Percentiles rank a stretch among this genome's conserved stretches.
These are phyloP conservation scores for Papilio gigon DNA, from an alignment of 2,888 invertebrate species.

Conservation along the genomic window DNA sequence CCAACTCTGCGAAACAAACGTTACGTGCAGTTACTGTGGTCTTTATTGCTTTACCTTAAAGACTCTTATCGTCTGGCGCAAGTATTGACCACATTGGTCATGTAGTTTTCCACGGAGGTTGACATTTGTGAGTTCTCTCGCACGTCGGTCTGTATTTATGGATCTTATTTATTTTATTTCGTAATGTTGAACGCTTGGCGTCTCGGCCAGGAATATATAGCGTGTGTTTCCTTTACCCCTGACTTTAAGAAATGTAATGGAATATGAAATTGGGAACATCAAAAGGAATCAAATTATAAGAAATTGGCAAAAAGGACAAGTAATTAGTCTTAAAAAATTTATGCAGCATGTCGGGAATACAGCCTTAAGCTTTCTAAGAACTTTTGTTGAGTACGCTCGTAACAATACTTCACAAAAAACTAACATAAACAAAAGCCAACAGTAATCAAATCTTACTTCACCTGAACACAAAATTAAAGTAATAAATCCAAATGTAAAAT, in stretches of 20 bases:
- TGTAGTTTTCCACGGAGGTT: slow-evolving; percentile 49
- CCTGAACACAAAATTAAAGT: too few species aligned
- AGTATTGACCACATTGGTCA: neutral
- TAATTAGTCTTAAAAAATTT: neutral
- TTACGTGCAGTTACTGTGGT: neutral
- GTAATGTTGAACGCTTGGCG: slow-evolving; percentile 41
- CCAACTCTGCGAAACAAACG: slow-evolving; percentile 10
- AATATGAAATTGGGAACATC: slow-evolving; percentile 5
- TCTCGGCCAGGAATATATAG: slow-evolving; percentile 27
- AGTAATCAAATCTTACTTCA: neutral
- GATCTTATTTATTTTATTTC: slow-evolving; percentile 56
- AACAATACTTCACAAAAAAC: too few species aligned
- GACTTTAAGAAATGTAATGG: neutral
- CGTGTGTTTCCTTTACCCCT: slow-evolving; percentile 30
- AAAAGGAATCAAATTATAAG: neutral
- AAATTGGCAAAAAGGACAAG: neutral
- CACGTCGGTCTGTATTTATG: slow-evolving; percentile 46
- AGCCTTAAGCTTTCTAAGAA: too few species aligned
- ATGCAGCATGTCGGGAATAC: neutral
- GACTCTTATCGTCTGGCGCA: slow-evolving; percentile 2
- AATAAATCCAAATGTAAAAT: too few species aligned
- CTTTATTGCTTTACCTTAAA: slow-evolving; percentile 8
- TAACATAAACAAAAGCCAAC: too few species aligned
- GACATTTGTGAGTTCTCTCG: slow-evolving; percentile 54
- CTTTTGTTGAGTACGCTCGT: neutral